Base-by-base conservation (phyloP, 2,888 invertebrate genomes). In the Allacma fusca region DNA sequence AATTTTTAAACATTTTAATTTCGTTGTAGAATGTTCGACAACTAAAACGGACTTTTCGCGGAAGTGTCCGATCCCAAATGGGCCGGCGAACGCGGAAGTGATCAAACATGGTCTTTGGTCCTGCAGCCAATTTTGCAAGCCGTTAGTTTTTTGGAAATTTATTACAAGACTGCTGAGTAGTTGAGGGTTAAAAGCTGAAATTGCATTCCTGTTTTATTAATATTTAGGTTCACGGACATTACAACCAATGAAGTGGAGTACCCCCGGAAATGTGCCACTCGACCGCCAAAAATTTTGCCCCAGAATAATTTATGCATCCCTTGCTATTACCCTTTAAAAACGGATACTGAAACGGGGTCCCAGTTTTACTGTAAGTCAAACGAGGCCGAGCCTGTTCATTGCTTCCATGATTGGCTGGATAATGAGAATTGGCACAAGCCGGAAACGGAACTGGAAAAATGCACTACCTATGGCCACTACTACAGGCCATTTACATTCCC, bases 391-490 rank as follows among this genome's bases (percentile, higher is more conserved):
- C 73, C 62, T 13, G 28, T 28, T 0, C 40, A 62, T 40, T 65
- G 75, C n/a, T 76, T 44, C 24, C 83, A 82, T 12, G 76, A 77
- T 9, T 83, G 83, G 83, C 62, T 83, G 28, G 75, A 75, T 16
- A 79, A 81, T 64, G 82, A 82, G 16, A 59, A 29, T n/a, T 83
- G 80, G 80, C 69, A 81, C 19, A 78, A 79, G 12, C 81, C 82
- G 13, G 81, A 81, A 5, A 81, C 79, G 7, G 76, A 78, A 0
- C 23, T 81, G 40, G 81, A 81, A 2, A 72, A 76, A 23, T 83
- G 83, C 62, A 83, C 83, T 2, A 83, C 82, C 12, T 82, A 83
- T 78, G 81, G 80, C 12, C 83, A 83, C 75, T 83, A 80, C 57
- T 83, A 81, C 74, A 72, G 62, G 28, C 78, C 78, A 1, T 43